phyloP scores from a whole-genome alignment of 2,113 vertebrate species.

The Brienomyrus longianalis region DNA sequence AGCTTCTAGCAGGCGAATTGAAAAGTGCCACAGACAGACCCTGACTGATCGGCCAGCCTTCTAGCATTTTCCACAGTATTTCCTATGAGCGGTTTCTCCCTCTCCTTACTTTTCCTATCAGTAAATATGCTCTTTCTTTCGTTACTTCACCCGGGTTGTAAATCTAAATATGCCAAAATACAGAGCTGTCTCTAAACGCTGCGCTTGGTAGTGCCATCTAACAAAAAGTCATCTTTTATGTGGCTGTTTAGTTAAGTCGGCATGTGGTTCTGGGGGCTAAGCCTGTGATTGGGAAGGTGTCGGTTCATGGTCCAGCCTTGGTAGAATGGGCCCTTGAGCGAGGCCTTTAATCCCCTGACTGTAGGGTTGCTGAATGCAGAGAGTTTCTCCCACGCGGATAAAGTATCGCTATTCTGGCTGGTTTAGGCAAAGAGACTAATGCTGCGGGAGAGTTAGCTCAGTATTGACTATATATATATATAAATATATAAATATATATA shows the following conservation, averaged over 20 bases:
- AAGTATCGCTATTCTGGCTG: not conserved
- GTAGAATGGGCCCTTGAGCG: not conserved
- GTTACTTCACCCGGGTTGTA: not conserved
- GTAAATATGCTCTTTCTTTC: not conserved
- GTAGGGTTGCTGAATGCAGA: not conserved
- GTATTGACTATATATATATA: too few species aligned
- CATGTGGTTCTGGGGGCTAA: not conserved
- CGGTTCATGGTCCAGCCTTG: not conserved
- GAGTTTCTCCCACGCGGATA: not conserved
- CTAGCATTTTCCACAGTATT: not conserved
- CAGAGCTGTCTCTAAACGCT: not conserved
- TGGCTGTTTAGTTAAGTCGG: not conserved
- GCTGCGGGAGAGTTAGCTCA: not conserved
- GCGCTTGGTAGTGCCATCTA: not conserved
- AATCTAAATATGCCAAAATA: not conserved
- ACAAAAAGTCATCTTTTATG: not conserved
- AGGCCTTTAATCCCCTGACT: not conserved
- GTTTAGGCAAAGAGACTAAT: not conserved
- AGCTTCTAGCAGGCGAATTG: conserved; percentile 32
- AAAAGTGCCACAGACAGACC: not conserved
- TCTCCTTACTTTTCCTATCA: not conserved
- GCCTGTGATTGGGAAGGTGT: not conserved
- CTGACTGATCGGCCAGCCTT: not conserved
- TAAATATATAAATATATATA: too few species aligned
- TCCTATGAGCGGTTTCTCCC: not conserved